Base-by-base conservation (phyloP, 2,888 invertebrate species). In the Drosophila paucipuncta region DNA sequence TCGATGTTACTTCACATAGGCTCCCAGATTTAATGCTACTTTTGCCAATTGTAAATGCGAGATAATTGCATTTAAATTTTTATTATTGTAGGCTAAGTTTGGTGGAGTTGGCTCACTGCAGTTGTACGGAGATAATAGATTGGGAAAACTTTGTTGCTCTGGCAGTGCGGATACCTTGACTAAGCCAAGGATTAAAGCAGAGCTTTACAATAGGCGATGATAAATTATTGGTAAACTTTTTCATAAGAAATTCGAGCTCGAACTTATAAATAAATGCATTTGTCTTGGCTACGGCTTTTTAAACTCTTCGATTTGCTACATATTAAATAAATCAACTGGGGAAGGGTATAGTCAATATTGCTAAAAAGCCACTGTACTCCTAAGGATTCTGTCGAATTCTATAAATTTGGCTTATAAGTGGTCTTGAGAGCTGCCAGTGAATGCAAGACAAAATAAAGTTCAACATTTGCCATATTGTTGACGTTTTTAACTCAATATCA, bases 391-490 rank as follows among this genome's bases (percentile, higher is more conserved):
- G 22, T 4, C 4, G 13, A 47, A 7, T 22, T 47, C 22, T 13
- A 47, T 22, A 13, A 4, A 22, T 22, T 25, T 25, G 25, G 25
- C 50, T 11, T 3, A 50, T 10, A 41, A 41, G 39, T 11, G 1
- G 11, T 11, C 11, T 18, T 37, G 25, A 55, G 37, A 11, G 10
- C 18, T 25, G 9, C 33, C 16, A 22, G 11, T 5, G 35, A 0
- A 39, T n/a, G 18, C 5, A 18, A 11, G 28, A 11, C 22, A 35
- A 25, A 33, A 41, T 41, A 41, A 47, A 31, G 65, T 59, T 61
- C 30, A 43, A 9, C 18, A 30, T 11, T 18, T 52, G 47, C 43
- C 59, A 52, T 50, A 54, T 63, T 73, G 63, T 76, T 74, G 68
- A 76, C 74, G 28, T 60, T 63, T 25, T 11, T 18, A 49, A 28